Base-by-base conservation (phyloP, 2,888 invertebrate genomes). In the Parnassius smintheus region DNA sequence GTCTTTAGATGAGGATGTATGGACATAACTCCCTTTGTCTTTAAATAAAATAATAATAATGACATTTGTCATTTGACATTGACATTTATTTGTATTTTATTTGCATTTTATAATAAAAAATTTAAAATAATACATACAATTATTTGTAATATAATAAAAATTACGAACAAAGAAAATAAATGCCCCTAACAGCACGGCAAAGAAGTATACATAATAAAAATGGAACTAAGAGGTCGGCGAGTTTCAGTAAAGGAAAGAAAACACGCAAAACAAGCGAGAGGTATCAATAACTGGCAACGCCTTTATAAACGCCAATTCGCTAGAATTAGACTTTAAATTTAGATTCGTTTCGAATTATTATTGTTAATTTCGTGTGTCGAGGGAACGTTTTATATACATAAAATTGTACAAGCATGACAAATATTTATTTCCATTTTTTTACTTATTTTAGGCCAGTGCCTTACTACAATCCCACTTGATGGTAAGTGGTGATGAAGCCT, bases 171-270 rank as follows among this genome's bases (percentile, higher is more conserved):
- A 49, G 18, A 22, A 44, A 11, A 25, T 52, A 68, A 72, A 91
- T 91, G 91, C 87, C 91, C 56, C 71, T 91, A 55, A 90, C 90
- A 66, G 88, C 85, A 45, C 81, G 91, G 64, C 91, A 91, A 76
- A 75, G 91, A 66, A 90, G 86, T 76, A 87, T 90, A 69, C 85
- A 89, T 68, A 86, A 83, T 72, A 91, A 89, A 78, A 90, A 87
- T 81, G 87, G 83, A 56, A 77, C 85, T 49, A 91, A 89, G 83
- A 80, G 87, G 71, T 69, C 82, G 25, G 67, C 78, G 61, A 90
- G 87, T 77, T 83, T 90, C 64, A 86, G 70, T 72, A 88, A 88
- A 81, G 86, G 86, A 67, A 86, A 85, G 64, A 69, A 68, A 66
- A 64, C 67, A 59, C 78, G 86, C 67, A 88, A 84, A 81, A 71